phyloP scores from a whole-genome alignment of 2,888 invertebrate genomes.

The Orchesellides sinensis region DNA sequence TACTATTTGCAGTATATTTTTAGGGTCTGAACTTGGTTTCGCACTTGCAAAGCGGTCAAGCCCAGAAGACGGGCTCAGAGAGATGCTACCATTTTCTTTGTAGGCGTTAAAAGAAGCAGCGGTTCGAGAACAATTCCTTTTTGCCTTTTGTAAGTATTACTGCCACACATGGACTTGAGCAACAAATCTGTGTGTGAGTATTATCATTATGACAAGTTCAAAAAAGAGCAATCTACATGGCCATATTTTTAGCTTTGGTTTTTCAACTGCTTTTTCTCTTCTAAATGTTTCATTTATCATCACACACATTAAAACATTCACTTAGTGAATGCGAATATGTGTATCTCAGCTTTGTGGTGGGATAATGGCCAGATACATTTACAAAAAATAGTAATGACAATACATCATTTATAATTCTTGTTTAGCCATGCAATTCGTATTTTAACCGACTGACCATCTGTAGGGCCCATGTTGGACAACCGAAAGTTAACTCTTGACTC shows the following conservation, averaged over 20 bases:
- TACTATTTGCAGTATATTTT: no score
- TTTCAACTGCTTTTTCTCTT: no score
- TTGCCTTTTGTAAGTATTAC: constrained; percentile 46
- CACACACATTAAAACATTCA: no score
- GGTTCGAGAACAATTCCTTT: constrained; percentile 43
- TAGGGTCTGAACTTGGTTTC: neutral
- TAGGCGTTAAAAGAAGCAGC: constrained; percentile 44
- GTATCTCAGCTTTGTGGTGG: neutral
- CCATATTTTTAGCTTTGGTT: neutral
- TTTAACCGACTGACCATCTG: constrained; percentile 58
- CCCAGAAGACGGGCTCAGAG: no score
- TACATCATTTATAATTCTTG: constrained; percentile 1
- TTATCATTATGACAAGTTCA: constrained; percentile 11
- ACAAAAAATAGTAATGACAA: neutral
- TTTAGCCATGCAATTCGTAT: neutral
- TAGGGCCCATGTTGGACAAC: constrained; percentile 40
- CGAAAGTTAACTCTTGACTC: neutral
- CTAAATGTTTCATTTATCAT: no score
- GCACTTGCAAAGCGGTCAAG: constrained; percentile 8
- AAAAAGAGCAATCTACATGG: constrained; percentile 4
- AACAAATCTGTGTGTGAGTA: no score
- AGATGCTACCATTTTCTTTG: constrained; percentile 15
- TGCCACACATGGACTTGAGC: constrained; percentile 50
- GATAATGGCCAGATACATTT: neutral
- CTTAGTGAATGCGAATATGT: no score